phyloP scores from a whole-genome alignment of 2,113 vertebrate species.

The Echinops telfairi region DNA sequence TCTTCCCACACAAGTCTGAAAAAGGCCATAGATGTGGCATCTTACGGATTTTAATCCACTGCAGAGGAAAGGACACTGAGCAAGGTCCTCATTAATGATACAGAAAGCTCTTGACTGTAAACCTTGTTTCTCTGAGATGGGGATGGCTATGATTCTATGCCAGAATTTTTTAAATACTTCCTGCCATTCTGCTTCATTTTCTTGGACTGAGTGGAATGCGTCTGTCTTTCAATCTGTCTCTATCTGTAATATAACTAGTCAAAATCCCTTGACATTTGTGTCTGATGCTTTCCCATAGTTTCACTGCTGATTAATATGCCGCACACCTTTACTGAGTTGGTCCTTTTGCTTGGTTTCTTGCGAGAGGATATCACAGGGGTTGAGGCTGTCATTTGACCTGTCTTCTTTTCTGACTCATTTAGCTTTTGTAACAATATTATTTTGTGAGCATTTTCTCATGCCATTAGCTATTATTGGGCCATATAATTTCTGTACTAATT shows the following conservation, averaged over 20 bases:
- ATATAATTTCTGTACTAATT: background rate
- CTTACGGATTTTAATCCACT: slow-evolving; percentile 59
- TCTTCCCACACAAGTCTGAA: slow-evolving; percentile 2
- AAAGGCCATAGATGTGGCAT: slow-evolving; percentile 49
- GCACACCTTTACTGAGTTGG: background rate
- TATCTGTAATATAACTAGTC: slow-evolving; percentile 67
- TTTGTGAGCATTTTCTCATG: background rate
- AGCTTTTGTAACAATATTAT: background rate
- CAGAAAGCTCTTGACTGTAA: slow-evolving; percentile 64
- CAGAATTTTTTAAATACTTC: slow-evolving; percentile 71
- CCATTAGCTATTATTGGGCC: background rate
- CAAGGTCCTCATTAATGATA: slow-evolving; percentile 56
- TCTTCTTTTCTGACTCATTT: background rate
- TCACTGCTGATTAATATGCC: slow-evolving; percentile 58
- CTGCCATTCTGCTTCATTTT: slow-evolving; percentile 73
- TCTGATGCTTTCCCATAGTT: slow-evolving; percentile 51
- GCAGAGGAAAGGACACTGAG: slow-evolving; percentile 44
- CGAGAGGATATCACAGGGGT: background rate
- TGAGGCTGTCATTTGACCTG: background rate
- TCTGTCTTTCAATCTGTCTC: slow-evolving; percentile 78
- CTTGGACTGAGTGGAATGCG: slow-evolving; percentile 67
- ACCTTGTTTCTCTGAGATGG: slow-evolving; percentile 62
- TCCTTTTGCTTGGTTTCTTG: background rate
- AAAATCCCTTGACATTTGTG: slow-evolving; percentile 79
- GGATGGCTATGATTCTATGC: slow-evolving; percentile 67